Conservation (phyloP, 2,113 vertebrate species). For the Hypocryptadius cinnamomeus region DNA sequence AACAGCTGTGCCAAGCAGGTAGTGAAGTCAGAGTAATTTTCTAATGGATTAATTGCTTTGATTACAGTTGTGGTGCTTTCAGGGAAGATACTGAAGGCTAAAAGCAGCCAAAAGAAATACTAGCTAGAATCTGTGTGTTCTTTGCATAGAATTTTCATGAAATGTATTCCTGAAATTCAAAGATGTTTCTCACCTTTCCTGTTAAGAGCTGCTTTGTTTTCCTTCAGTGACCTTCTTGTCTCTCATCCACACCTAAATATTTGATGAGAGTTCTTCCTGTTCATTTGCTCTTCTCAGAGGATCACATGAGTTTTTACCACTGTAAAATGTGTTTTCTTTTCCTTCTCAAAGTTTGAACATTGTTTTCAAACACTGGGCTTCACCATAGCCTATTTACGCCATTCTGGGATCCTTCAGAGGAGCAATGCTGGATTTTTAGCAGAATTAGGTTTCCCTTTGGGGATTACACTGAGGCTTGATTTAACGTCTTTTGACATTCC, state of each 20-base stretch:
- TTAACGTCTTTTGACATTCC: slow-evolving; percentile 46
- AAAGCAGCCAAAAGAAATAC: neutral
- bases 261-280: neutral
- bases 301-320: neutral
- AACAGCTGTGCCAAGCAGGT: neutral
- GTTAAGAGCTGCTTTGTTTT: neutral
- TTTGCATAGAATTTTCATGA: neutral
- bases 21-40: neutral
- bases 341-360: neutral
- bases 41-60: neutral
- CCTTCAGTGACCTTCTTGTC: neutral
- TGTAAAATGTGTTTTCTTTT: neutral
- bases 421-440: neutral
- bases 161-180: neutral
- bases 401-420: neutral
- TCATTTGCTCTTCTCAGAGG: neutral
- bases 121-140: neutral
- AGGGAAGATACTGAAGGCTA: neutral
- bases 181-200: neutral
- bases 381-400: slow-evolving; percentile 3
- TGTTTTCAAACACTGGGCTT: neutral
- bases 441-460: slow-evolving; percentile 29
- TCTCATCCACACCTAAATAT: neutral
- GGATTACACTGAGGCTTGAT: slow-evolving; percentile 25
- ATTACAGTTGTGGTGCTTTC: neutral